Evolutionary conservation across 1,140 invertebrate species (phyloP).

Genomic region (Heliothis virescens): DNA sequence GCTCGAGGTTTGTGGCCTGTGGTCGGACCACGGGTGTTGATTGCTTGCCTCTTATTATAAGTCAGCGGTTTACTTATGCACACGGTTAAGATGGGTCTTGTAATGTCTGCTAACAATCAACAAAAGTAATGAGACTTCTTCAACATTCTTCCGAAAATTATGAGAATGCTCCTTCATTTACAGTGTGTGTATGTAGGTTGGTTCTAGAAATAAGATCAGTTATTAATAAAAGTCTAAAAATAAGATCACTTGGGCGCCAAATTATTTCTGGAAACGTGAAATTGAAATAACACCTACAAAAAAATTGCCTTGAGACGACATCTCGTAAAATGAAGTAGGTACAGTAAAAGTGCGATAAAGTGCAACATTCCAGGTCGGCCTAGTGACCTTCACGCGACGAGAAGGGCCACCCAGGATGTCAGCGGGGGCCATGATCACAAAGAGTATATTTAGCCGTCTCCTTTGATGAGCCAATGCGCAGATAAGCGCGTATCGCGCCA

Average conservation of each 20-base stretch:
- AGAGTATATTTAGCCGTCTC: constrained; percentile 61
- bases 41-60: constrained; percentile 49
- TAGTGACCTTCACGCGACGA: constrained; percentile 39
- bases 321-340: constrained; percentile 5
- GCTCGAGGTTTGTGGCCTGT: constrained; percentile 62
- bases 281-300: constrained; percentile 4
- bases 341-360: not conserved
- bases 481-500: constrained; percentile 60
- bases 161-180: not conserved
- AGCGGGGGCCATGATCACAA: constrained; percentile 54
- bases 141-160: no score
- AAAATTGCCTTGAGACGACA: constrained; percentile 16
- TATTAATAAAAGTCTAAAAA: constrained; percentile 13
- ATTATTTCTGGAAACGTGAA: constrained; percentile 32
- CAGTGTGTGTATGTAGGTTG: not conserved
- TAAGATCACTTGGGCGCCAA: constrained; percentile 7
- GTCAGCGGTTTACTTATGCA: constrained; percentile 29
- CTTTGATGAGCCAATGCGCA: constrained; percentile 57
- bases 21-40: constrained; percentile 56
- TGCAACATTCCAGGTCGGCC: constrained; percentile 23
- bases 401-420: constrained; percentile 51
- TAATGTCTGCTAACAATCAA: not conserved
- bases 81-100: constrained; percentile 27
- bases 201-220: not conserved
- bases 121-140: no score